Evolutionary conservation across 2,797 vertebrate genomes (phyloP).

Genomic region (Carcharodon carcharias): DNA sequence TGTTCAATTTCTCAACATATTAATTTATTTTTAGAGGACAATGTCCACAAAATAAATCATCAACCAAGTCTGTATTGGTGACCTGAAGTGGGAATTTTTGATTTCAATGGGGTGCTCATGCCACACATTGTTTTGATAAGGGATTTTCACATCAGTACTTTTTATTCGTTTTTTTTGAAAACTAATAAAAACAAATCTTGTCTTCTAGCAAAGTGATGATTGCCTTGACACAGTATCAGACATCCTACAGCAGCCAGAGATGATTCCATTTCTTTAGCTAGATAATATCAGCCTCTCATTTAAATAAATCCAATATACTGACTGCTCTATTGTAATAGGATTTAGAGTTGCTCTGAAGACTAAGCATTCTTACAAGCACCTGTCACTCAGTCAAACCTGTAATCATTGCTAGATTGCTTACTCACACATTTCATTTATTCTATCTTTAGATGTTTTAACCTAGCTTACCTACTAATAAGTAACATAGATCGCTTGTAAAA

Average conservation of each 20-base stretch:
- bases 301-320: constrained; percentile 33
- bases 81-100: neutral
- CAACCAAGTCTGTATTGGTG: neutral
- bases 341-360: neutral
- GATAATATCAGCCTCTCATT: constrained; percentile 29
- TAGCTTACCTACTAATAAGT: constrained; percentile 23
- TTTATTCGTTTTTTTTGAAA: neutral
- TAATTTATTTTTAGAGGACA: neutral
- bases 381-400: constrained; percentile 17
- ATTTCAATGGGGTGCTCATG: neutral
- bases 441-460: constrained; percentile 13
- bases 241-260: constrained; percentile 12
- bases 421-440: constrained; percentile 16
- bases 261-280: constrained; percentile 33
- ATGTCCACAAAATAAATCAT: neutral
- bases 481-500: neutral
- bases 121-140: neutral
- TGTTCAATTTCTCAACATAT: neutral
- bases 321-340: constrained; percentile 4
- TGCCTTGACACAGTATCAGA: constrained; percentile 1
- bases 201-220: neutral
- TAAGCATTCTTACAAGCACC: neutral
- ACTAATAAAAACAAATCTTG: constrained; percentile 27
- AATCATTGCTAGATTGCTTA: constrained; percentile 7
- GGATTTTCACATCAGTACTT: constrained; percentile 2